A percentile compares a stretch with the other conserved stretches of the same genome.
Evolutionary conservation across 2,888 invertebrate genomes (phyloP).

Genomic region (Tipula confusa): DNA sequence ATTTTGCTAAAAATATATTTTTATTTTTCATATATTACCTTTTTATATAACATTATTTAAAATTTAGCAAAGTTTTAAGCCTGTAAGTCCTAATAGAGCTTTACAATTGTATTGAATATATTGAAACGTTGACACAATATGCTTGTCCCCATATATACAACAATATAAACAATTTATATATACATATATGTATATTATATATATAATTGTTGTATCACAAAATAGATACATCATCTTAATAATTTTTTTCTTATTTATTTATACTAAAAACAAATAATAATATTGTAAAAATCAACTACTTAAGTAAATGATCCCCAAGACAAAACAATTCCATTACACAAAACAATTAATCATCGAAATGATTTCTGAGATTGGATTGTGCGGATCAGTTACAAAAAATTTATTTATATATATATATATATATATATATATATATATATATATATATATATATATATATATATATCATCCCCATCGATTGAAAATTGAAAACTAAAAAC

Average conservation of each 20-base stretch:
- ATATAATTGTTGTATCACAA: neutral
- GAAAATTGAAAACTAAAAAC: neutral
- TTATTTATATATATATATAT: neutral
- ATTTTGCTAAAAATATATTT: too few species aligned
- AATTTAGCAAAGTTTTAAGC: too few species aligned
- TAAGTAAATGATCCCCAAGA: neutral
- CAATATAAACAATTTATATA: too few species aligned
- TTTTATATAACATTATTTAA: too few species aligned
- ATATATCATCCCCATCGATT: neutral
- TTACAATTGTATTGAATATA: neutral
- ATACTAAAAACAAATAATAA: neutral
- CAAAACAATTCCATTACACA: conserved; percentile 5
- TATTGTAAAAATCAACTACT: neutral
- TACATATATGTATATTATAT: too few species aligned
- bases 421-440: too few species aligned
- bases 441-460: neutral
- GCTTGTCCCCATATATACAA: neutral
- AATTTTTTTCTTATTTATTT: neutral
- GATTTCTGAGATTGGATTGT: neutral
- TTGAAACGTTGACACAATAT: neutral
- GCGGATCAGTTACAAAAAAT: conserved; percentile 14
- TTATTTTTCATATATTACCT: too few species aligned
- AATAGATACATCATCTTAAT: neutral
- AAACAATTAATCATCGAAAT: neutral
- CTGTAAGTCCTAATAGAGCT: too few species aligned